phyloP scores from a whole-genome alignment of 2,888 invertebrate species.

The Ectemnius cavifrons region DNA sequence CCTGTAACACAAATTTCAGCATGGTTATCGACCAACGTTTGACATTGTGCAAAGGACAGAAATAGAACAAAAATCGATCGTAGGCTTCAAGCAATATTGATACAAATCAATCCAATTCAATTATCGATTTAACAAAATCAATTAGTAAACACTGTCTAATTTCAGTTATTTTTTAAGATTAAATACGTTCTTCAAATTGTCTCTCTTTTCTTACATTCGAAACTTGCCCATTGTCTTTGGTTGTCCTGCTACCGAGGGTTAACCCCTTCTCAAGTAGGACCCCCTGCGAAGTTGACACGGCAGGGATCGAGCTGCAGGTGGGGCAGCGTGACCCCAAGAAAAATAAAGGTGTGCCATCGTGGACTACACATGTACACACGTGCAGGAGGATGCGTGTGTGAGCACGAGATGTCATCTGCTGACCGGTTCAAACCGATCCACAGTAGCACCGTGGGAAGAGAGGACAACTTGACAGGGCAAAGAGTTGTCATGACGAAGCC shows the following conservation, averaged over 20 bases:
- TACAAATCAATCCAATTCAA: too few relatives aligned
- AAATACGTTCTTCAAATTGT: background rate
- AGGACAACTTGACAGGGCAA: constrained; percentile 33
- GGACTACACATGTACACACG: constrained; percentile 6
- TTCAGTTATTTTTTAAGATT: background rate
- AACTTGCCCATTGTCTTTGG: too few relatives aligned
- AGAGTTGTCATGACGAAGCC: constrained; percentile 21
- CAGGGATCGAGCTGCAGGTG: constrained; percentile 63
- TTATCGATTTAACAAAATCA: background rate
- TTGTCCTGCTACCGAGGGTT: background rate
- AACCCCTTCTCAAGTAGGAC: constrained; percentile 57
- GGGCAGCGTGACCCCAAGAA: constrained; percentile 47
- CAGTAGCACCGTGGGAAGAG: constrained; percentile 75
- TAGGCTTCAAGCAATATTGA: constrained; percentile 41
- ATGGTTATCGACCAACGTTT: constrained; percentile 31
- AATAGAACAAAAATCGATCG: constrained; percentile 29
- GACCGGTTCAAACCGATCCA: constrained; percentile 69
- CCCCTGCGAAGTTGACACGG: constrained; percentile 61
- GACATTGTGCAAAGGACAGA: constrained; percentile 34
- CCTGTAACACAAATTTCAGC: constrained; percentile 35
- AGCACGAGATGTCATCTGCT: constrained; percentile 66
- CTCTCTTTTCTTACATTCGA: too few relatives aligned
- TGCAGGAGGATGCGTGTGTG: constrained; percentile 44
- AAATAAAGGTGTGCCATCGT: constrained; percentile 17
- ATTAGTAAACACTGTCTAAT: background rate